phyloP scores from a whole-genome alignment of 2,113 vertebrate genomes.

The Procavia capensis region DNA sequence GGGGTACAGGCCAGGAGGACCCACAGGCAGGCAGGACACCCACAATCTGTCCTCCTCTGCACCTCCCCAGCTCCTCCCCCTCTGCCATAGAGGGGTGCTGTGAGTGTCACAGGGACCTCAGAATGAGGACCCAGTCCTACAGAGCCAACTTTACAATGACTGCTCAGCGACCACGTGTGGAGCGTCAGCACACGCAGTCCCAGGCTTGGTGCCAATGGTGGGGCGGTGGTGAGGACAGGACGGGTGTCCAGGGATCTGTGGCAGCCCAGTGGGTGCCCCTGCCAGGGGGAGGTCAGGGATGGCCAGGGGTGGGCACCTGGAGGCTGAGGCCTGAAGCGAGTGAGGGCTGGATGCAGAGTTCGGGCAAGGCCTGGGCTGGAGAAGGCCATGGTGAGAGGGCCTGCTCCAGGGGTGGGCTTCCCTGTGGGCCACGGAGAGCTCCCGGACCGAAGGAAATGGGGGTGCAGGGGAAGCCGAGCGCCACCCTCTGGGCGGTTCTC shows the following conservation, averaged over 20 bases:
- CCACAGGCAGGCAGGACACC: neutral
- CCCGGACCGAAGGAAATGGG: neutral
- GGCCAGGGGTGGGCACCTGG: too few species aligned
- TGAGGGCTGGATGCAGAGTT: too few species aligned
- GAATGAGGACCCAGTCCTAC: neutral
- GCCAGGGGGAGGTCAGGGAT: too few species aligned
- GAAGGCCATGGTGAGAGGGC: too few species aligned
- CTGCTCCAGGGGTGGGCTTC: neutral
- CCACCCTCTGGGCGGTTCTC: neutral
- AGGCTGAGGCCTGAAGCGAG: too few species aligned
- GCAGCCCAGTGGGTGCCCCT: too few species aligned
- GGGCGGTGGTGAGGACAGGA: neutral
- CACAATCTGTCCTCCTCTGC: too few species aligned
- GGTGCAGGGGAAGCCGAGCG: neutral
- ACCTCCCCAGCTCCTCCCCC: too few species aligned
- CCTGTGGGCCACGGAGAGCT: neutral
- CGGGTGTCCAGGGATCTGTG: neutral
- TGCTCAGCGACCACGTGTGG: neutral
- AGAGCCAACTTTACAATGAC: rapidly evolving
- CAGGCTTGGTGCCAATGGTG: too few species aligned
- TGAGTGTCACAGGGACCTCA: neutral
- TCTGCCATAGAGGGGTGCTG: too few species aligned
- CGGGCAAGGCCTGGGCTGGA: neutral
- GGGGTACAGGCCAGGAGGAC: neutral
- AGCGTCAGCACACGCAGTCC: too few species aligned